phyloP scores from a whole-genome alignment of 2,113 vertebrate genomes.

The Junco hyemalis region DNA sequence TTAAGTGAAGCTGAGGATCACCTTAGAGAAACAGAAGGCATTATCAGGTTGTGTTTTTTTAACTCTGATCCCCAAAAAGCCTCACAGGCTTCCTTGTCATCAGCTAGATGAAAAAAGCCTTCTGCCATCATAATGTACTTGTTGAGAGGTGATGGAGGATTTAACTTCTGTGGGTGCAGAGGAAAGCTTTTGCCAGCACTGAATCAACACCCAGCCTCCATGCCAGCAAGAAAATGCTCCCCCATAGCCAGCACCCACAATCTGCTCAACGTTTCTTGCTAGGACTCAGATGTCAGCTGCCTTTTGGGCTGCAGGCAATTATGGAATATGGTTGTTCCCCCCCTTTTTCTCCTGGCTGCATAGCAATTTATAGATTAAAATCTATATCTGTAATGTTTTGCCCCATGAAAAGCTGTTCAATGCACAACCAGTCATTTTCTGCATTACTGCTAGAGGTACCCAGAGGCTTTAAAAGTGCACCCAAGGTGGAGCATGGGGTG shows the following conservation, averaged over 20 bases:
- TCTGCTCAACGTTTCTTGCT: background rate
- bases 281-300: background rate
- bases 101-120: background rate
- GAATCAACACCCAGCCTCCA: background rate
- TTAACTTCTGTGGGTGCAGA: background rate
- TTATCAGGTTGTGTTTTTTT: background rate
- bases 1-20: background rate
- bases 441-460: background rate
- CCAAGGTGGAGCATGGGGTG: background rate
- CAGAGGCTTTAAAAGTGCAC: background rate
- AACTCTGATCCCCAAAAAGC: background rate
- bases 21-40: background rate
- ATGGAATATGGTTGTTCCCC: background rate
- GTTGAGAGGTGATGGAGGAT: background rate
- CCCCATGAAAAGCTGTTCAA: background rate
- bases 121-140: background rate
- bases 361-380: background rate
- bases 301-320: constrained; percentile 8
- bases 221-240: constrained; percentile 11
- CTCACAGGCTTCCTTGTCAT: constrained; percentile 33
- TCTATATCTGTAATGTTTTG: fast-evolving
- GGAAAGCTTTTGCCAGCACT: background rate
- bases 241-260: background rate
- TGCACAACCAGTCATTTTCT: background rate
- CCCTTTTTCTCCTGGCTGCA: background rate